A percentile compares a stretch with the other conserved stretches of the same genome.
phyloP scores from a whole-genome alignment of 2,113 vertebrate species.

The Monarcha castaneiventris region DNA sequence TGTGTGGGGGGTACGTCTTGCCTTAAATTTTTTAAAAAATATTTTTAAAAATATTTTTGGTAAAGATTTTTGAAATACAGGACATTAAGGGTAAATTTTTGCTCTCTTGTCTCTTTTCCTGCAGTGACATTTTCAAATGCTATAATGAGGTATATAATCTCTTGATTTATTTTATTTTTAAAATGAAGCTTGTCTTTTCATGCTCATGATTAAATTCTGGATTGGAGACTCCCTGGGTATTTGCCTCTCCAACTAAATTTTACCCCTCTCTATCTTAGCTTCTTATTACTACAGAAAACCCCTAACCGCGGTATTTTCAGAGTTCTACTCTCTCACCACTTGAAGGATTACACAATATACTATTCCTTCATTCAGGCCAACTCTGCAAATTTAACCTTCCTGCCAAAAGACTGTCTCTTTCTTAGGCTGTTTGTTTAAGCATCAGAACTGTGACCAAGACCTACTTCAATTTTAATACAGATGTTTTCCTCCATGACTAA shows the following conservation, averaged over 20 bases:
- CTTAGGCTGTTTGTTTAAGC: background rate
- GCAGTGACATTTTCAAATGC: background rate
- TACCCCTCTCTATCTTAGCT: background rate
- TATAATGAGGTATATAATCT: background rate
- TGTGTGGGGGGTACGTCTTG: accelerated
- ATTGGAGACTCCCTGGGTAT: background rate
- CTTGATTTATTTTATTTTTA: background rate
- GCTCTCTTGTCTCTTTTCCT: background rate
- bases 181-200: background rate
- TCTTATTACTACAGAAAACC: background rate
- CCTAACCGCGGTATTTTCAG: background rate
- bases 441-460: background rate
- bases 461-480: background rate
- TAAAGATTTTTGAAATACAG: background rate
- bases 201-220: background rate
- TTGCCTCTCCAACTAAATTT: background rate
- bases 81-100: background rate
- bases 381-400: background rate
- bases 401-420: background rate
- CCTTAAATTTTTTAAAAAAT: background rate
- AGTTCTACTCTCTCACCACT: background rate
- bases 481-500: background rate
- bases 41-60: background rate
- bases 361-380: background rate
- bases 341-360: background rate